Evolutionary conservation across 2,797 vertebrate genomes (phyloP).

Genomic region (Mus caroli): DNA sequence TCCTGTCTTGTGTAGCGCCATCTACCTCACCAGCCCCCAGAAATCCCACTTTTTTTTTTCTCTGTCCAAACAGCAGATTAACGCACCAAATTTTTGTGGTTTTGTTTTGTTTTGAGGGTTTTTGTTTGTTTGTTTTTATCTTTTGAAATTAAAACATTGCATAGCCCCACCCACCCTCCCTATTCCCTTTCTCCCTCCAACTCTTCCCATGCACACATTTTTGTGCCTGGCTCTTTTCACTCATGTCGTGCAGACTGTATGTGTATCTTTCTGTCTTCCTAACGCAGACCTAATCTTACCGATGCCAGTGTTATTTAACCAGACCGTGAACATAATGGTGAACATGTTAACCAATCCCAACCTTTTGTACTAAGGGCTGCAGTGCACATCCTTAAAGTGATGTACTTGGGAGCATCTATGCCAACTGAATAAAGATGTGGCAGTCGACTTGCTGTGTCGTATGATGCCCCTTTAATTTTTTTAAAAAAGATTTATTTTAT

Average conservation of each 20-base stretch:
- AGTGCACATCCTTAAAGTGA: background rate
- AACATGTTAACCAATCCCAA: background rate
- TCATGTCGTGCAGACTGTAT: background rate
- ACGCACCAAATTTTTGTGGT: background rate
- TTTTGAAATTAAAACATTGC: background rate
- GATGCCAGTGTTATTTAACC: background rate
- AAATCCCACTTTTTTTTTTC: background rate
- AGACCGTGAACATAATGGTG: background rate
- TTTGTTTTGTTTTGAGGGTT: background rate
- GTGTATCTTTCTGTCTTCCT: background rate
- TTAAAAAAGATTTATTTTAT: background rate
- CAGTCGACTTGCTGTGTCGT: constrained; percentile 1
- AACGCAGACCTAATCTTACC: too few relatives aligned
- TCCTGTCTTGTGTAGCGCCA: background rate
- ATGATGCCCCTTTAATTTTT: background rate
- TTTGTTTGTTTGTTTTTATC: background rate
- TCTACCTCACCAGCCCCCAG: background rate
- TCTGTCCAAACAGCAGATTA: background rate
- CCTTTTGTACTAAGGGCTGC: constrained; percentile 6
- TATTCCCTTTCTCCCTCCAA: background rate
- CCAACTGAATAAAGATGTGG: background rate
- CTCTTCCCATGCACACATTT: background rate
- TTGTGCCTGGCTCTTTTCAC: background rate
- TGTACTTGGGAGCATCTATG: background rate
- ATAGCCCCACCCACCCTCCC: background rate